Conservation (phyloP, 2,888 invertebrate species). For the Aricia artaxerxes region DNA sequence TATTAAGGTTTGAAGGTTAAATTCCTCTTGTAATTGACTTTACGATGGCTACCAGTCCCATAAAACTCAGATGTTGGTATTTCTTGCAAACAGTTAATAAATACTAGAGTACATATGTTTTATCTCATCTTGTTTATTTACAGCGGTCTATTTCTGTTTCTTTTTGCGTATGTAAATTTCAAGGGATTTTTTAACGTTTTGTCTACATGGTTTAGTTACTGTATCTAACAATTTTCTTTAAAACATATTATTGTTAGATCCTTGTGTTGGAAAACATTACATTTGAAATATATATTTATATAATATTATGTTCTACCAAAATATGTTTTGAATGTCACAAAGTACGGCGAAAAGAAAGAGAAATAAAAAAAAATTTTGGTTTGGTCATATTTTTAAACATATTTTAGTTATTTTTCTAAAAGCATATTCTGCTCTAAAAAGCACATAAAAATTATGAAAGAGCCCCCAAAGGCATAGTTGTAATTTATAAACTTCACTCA, state of each 20-base stretch:
- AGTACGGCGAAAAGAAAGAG: not conserved
- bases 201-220: not conserved
- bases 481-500: not conserved
- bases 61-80: not conserved
- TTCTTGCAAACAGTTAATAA: constrained; percentile 25
- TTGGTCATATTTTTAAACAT: not conserved
- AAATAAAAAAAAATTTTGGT: not conserved
- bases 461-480: not conserved
- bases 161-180: constrained; percentile 28
- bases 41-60: constrained; percentile 32
- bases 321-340: too few relatives aligned
- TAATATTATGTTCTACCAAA: too few relatives aligned
- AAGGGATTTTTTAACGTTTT: constrained; percentile 14
- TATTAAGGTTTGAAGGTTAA: not conserved
- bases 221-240: not conserved
- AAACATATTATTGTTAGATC: not conserved
- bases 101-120: constrained; percentile 36
- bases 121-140: constrained; percentile 39
- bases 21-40: constrained; percentile 7
- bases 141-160: constrained; percentile 37
- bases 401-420: not conserved
- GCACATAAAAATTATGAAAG: not conserved
- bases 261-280: not conserved
- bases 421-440: not conserved
- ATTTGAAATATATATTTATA: too few relatives aligned